Base-by-base conservation (phyloP, 2,888 invertebrate species). In the Baronia brevicornis region DNA sequence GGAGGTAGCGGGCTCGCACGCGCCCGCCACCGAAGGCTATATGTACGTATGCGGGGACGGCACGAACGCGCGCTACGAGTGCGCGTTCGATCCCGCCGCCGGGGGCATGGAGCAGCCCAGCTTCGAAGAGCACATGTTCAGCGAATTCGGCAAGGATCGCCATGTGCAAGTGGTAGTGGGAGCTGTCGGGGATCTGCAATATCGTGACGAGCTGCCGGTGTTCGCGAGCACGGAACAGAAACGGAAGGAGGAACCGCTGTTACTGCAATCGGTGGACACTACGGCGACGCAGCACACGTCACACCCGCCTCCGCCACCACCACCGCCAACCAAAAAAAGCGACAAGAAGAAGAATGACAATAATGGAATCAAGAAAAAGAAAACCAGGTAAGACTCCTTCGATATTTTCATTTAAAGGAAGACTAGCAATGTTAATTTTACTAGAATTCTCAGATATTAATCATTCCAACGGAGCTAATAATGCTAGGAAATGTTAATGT, bases 321-420 rank as follows among this genome's bases (percentile, higher is more conserved):
- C 82, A 23, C 43, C 74, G 41, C 23, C 87, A 5, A 75, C 86
- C 3, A 88, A 88, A 42, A 91, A 89, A 58, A 90, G 91, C 51
- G 92, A 92, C 58, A 91, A 89, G 33, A 91, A 91, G 69, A 93
- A 95, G 73, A 94, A 94, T 69, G 88, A 87, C 51, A 93, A 93
- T 64, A 93, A 92, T 54, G 94, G 92, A 64, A 93, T 93, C 26
- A 92, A 94, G 18, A 95, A 95, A 70, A 95, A 95, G 80, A 95
- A 95, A 82, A 95, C 95, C 32, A 92, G 95, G 95, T 95, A 68
- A 48, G 62, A 45, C 9, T 3, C 26, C 17, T 3, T 8, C 17
- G n/a, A n/a, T n/a, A 5, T 20, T 24, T 30, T 7, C 17, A 4
- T 26, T n/a, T n/a, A n/a, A n/a, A n/a, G n/a, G n/a, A n/a, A n/a